A percentile compares a stretch with the other conserved stretches of the same genome.
phyloP scores from a whole-genome alignment of 2,113 vertebrate species.

The Leptosomus discolor region DNA sequence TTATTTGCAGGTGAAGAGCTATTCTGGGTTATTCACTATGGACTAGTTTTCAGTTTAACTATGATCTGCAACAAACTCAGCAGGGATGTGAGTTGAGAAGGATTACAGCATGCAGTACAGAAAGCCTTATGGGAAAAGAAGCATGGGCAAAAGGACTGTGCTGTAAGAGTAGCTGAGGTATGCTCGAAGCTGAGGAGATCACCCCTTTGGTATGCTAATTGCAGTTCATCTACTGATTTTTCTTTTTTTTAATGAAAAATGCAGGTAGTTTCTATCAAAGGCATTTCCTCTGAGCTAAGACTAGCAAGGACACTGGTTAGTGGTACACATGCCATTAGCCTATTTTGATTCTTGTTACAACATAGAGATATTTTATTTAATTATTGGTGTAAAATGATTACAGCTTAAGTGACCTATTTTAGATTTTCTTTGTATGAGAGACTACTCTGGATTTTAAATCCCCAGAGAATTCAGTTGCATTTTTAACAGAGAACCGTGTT shows the following conservation, averaged over 20 bases:
- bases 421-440: neutral
- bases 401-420: neutral
- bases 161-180: conserved; percentile 33
- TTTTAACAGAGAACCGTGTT: neutral
- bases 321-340: neutral
- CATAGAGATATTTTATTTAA: neutral
- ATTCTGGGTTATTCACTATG: conserved; percentile 45
- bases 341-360: neutral
- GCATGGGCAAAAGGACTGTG: neutral
- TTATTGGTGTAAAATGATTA: neutral
- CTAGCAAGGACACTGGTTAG: neutral
- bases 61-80: conserved; percentile 47
- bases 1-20: conserved; percentile 48
- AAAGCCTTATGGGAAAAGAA: conserved; percentile 24
- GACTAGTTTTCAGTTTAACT: conserved; percentile 52
- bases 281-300: neutral
- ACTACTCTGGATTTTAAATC: neutral
- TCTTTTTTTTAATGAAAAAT: neutral
- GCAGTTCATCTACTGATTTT: neutral
- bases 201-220: neutral
- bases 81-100: conserved; percentile 26
- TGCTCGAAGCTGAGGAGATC: neutral
- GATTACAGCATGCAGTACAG: conserved; percentile 1
- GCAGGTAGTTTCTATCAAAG: neutral
- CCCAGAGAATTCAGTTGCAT: neutral